These are phyloP conservation scores for Neogale vison DNA, from an alignment of 2,113 vertebrate genomes.

Conservation along the genomic window DNA sequence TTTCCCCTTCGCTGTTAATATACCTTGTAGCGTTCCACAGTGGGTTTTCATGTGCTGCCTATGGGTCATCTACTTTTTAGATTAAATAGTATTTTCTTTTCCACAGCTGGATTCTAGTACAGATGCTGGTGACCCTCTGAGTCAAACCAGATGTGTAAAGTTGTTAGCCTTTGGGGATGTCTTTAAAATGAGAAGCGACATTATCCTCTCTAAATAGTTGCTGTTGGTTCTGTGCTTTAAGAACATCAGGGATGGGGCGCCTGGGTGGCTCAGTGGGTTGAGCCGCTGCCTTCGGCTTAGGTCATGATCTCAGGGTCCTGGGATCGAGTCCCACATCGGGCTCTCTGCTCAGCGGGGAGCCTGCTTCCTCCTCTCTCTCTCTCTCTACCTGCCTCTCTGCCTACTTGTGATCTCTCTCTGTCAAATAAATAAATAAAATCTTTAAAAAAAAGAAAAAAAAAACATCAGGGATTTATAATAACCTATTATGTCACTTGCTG, in stretches of 20 bases:
- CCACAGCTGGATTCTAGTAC: conserved; percentile 39
- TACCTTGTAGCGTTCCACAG: neutral
- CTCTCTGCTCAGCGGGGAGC: no score
- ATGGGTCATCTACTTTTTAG: conserved; percentile 9
- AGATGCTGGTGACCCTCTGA: conserved; percentile 35
- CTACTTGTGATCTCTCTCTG: no score
- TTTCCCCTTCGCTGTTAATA: neutral
- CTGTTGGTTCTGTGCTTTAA: conserved; percentile 19
- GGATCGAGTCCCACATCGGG: no score
- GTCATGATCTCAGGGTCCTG: no score
- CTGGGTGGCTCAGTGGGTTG: no score
- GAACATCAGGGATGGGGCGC: neutral
- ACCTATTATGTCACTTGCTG: neutral
- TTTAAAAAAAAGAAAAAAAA: no score
- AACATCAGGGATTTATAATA: neutral
- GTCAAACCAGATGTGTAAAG: conserved; percentile 50
- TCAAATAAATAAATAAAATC: no score
- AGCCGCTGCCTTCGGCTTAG: no score
- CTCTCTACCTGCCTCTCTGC: no score
- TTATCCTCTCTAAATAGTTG: conserved; percentile 15
- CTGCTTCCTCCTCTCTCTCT: no score
- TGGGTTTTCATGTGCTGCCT: conserved; percentile 40
- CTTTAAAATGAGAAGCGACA: conserved; percentile 50
- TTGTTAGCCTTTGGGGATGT: conserved; percentile 9
- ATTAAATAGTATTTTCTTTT: conserved; percentile 44